Conservation (phyloP, 2,113 vertebrate species). For the Tetraodon nigroviridis region DNA sequence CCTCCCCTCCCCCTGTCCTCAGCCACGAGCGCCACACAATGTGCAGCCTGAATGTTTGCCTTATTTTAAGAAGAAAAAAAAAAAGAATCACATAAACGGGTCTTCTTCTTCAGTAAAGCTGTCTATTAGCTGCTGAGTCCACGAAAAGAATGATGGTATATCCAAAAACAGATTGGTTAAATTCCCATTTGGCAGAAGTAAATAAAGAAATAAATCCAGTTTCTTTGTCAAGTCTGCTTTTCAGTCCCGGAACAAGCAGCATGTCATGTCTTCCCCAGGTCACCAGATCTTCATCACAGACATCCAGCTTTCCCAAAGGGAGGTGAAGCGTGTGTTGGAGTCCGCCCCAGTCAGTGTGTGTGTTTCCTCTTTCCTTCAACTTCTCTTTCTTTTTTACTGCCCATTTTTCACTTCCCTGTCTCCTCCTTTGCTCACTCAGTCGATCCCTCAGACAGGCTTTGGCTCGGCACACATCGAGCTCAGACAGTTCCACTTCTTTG, state of each 20-base stretch:
- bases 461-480: slow-evolving; percentile 21
- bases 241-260: slow-evolving; percentile 16
- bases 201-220: background rate
- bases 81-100: slow-evolving; percentile 19
- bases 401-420: slow-evolving; percentile 19
- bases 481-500: slow-evolving; percentile 45
- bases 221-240: slow-evolving; percentile 26
- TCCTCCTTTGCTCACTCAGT: background rate
- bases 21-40: slow-evolving; percentile 34
- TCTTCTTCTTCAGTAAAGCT: slow-evolving; percentile 9
- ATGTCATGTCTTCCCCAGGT: slow-evolving; percentile 14
- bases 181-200: slow-evolving; percentile 11
- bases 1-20: slow-evolving; percentile 63
- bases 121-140: slow-evolving; percentile 20
- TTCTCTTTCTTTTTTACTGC: slow-evolving; percentile 11
- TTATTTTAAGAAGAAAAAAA: background rate
- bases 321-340: no score
- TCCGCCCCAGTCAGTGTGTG: slow-evolving; percentile 3
- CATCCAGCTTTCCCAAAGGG: background rate
- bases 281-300: slow-evolving; percentile 15
- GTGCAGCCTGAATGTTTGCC: slow-evolving; percentile 35
- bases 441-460: slow-evolving; percentile 14
- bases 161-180: slow-evolving; percentile 16
- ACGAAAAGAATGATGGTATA: slow-evolving; percentile 8
- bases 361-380: slow-evolving; percentile 36